A percentile compares a stretch with the other conserved stretches of the same genome.
These are phyloP conservation scores for Onychomys arenicola DNA, from an alignment of 2,797 vertebrate genomes.

Conservation along the genomic window DNA sequence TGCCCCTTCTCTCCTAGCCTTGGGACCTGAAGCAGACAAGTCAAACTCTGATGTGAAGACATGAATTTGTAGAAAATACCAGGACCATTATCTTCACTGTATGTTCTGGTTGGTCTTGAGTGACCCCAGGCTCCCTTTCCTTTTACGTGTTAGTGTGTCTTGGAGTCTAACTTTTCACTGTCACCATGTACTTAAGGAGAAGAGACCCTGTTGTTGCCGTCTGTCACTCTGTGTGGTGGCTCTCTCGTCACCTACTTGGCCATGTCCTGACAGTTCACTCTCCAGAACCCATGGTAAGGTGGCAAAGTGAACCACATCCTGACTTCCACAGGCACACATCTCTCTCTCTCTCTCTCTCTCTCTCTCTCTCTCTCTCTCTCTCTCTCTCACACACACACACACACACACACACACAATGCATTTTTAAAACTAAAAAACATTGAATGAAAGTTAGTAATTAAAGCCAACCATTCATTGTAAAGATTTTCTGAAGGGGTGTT, in stretches of 20 bases:
- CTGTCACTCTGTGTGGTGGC: not conserved
- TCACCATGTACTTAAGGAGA: not conserved
- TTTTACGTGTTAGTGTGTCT: not conserved
- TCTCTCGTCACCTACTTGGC: not conserved
- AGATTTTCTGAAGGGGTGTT: not conserved
- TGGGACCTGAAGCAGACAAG: not conserved
- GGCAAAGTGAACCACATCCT: not conserved
- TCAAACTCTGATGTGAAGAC: not conserved
- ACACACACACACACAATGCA: not conserved
- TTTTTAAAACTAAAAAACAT: not conserved
- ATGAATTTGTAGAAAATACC: slow-evolving; percentile 30
- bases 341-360: too few species aligned
- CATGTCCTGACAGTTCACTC: not conserved
- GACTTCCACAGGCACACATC: not conserved
- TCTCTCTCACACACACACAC: not conserved
- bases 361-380: too few species aligned
- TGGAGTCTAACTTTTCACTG: not conserved
- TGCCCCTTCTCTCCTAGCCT: not conserved
- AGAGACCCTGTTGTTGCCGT: not conserved
- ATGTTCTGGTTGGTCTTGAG: not conserved
- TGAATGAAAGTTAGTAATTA: not conserved
- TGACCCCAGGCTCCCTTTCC: not conserved
- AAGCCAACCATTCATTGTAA: slow-evolving; percentile 51
- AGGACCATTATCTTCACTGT: not conserved
- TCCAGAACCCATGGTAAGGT: not conserved